Evolutionary conservation across 2,888 invertebrate species (phyloP).

Genomic region (Drosophila histrio): DNA sequence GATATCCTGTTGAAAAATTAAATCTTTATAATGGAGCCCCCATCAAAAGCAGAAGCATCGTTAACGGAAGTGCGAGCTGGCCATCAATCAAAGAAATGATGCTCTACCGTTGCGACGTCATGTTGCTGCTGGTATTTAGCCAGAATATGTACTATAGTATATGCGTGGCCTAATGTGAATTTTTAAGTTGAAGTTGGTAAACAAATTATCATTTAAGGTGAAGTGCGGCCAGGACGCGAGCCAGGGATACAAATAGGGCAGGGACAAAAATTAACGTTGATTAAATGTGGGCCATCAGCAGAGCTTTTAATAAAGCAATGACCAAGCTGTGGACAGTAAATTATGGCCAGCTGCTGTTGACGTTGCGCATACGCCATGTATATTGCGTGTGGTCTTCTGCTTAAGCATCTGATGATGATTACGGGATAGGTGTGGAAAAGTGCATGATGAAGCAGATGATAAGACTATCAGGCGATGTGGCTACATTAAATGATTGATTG

Average conservation of each 20-base stretch:
- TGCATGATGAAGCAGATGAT: slow-evolving; percentile 38
- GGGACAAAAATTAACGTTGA: slow-evolving; percentile 61
- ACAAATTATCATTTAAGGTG: slow-evolving; percentile 63
- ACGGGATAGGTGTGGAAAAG: slow-evolving; percentile 14
- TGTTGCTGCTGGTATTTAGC: slow-evolving; percentile 43
- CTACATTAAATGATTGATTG: slow-evolving; percentile 19
- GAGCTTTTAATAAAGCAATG: slow-evolving; percentile 20
- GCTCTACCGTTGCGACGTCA: slow-evolving; percentile 25
- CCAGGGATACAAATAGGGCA: neutral
- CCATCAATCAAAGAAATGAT: slow-evolving; percentile 68
- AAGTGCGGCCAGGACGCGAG: neutral
- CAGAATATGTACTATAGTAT: slow-evolving; percentile 5
- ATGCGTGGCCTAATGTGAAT: slow-evolving; percentile 10
- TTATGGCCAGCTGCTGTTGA: slow-evolving; percentile 22
- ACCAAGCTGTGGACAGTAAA: slow-evolving; percentile 2
- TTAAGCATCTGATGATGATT: neutral
- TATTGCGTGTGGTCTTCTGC: slow-evolving; percentile 1
- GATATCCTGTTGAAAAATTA: slow-evolving; percentile 60
- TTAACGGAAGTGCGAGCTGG: slow-evolving; percentile 8
- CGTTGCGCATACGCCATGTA: slow-evolving; percentile 42
- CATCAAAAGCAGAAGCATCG: slow-evolving; percentile 4
- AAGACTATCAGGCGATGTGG: neutral
- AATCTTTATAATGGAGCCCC: slow-evolving; percentile 31
- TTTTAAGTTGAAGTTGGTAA: slow-evolving; percentile 62
- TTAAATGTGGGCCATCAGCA: slow-evolving; percentile 73